These are phyloP conservation scores for Cactoblastis cactorum DNA, from an alignment of 2,888 invertebrate genomes.

Conservation along the genomic window DNA sequence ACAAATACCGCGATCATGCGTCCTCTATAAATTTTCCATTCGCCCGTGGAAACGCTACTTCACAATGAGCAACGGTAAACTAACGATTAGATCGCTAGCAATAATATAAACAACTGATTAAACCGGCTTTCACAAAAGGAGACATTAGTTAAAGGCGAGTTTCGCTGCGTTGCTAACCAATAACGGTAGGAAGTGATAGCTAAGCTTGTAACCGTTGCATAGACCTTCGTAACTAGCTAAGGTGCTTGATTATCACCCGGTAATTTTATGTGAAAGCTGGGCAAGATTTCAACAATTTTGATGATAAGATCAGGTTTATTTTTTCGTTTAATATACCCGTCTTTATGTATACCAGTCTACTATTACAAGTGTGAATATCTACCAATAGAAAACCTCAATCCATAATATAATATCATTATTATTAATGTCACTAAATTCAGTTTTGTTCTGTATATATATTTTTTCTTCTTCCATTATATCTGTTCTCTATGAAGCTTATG, in stretches of 20 bases:
- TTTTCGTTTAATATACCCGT: not conserved
- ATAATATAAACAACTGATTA: constrained; percentile 78
- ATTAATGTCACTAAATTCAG: not conserved
- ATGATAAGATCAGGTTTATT: not conserved
- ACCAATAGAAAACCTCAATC: not conserved
- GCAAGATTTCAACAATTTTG: not conserved
- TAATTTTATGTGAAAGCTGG: constrained; percentile 16
- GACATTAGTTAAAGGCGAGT: constrained; percentile 69
- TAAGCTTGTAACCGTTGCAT: constrained; percentile 47
- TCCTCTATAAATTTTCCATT: constrained; percentile 52
- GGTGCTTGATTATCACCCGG: constrained; percentile 40
- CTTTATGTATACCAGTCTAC: not conserved
- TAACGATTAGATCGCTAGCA: constrained; percentile 68
- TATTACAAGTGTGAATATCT: not conserved
- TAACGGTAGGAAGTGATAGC: constrained; percentile 70
- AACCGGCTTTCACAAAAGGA: constrained; percentile 72
- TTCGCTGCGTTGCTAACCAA: constrained; percentile 52
- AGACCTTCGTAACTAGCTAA: constrained; percentile 41
- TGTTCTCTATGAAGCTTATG: constrained; percentile 1
- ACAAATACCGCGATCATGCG: constrained; percentile 56
- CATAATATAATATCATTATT: not conserved
- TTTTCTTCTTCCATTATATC: not conserved
- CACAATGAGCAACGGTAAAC: constrained; percentile 72
- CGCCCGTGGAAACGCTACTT: constrained; percentile 28
- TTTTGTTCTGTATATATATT: not conserved